Evolutionary conservation across 2,888 invertebrate genomes (phyloP), one percentile per base, ranked within the genome.

Genomic region (Ectemnius lituratus): DNA sequence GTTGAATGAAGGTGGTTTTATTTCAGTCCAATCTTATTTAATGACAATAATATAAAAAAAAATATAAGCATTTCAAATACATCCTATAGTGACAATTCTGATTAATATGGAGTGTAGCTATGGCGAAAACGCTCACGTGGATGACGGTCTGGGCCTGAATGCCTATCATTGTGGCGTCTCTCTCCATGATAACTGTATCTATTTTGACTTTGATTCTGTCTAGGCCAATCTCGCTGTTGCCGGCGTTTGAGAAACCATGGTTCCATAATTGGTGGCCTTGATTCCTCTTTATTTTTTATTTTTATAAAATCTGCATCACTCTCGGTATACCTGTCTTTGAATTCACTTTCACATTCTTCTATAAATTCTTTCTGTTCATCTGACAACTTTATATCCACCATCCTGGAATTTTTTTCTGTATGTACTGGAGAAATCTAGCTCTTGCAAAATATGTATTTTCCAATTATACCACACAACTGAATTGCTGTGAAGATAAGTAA

Each of bases 291-390:
- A 75, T 91, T 91, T 3, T 90, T 85, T 23, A 92, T 87, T 28
- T 89, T 89, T 91, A 93, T 92, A 85, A 94, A 95, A 65, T 93
- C 93, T 60, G 91, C 91, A 90, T 95, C 95, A 6, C 93, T 92
- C 46, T 93, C 93, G 49, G 94, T 94, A 82, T 91, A 94, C 76
- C 95, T 93, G 73, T 93, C 90, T 80, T 93, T 92, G 62, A 94
- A 93, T 85, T 94, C 93, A 73, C 92, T 92, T 84, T 95, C 94
- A 85, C 94, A 94, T 86, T 93, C 92, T 4, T 92, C 92, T 65
- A 95, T 85, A 82, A 94, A 94, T 60, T 92, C 92, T 65, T 92
- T 88, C 78, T 95, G 94, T 81, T 93, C 93, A 20, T 91, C 91
- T 13, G 93, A 93, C 46, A 94, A 90, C 84, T 91, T 93, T 76